Evolutionary conservation across 2,888 invertebrate genomes (phyloP).

Genomic region (Epistrophe grossulariae): DNA sequence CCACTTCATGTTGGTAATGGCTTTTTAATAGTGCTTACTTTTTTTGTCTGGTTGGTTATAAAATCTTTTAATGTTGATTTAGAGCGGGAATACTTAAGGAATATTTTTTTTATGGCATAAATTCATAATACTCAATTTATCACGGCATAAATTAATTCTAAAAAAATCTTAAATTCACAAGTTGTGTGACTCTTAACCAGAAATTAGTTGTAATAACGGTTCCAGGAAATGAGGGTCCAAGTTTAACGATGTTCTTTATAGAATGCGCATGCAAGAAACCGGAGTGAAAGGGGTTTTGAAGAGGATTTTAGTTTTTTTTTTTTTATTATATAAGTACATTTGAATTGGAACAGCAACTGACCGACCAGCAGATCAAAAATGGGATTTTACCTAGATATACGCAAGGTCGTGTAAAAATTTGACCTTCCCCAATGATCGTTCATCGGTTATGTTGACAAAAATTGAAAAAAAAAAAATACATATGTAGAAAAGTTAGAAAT

Average conservation of each 20-base stretch:
- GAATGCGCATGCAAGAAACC: too few relatives aligned
- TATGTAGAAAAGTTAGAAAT: too few relatives aligned
- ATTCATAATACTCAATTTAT: background rate
- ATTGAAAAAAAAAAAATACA: too few relatives aligned
- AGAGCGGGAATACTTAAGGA: background rate
- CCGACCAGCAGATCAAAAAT: too few relatives aligned
- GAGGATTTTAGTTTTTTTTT: too few relatives aligned
- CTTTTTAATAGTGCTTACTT: constrained; percentile 1
- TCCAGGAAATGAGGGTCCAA: background rate
- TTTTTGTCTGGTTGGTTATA: background rate
- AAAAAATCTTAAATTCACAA: background rate
- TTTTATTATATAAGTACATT: too few relatives aligned
- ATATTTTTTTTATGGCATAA: background rate
- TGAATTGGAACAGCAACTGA: too few relatives aligned
- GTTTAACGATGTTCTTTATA: background rate
- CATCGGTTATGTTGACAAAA: too few relatives aligned
- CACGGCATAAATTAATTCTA: background rate
- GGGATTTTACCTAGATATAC: too few relatives aligned
- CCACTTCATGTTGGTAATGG: constrained; percentile 21
- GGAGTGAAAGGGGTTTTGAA: too few relatives aligned
- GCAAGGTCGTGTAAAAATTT: too few relatives aligned
- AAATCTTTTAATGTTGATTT: background rate
- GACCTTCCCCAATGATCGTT: too few relatives aligned
- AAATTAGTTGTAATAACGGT: background rate
- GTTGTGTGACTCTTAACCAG: background rate